Base-by-base conservation (phyloP, 2,888 invertebrate species). In the Ramazzottius varieornatus region DNA sequence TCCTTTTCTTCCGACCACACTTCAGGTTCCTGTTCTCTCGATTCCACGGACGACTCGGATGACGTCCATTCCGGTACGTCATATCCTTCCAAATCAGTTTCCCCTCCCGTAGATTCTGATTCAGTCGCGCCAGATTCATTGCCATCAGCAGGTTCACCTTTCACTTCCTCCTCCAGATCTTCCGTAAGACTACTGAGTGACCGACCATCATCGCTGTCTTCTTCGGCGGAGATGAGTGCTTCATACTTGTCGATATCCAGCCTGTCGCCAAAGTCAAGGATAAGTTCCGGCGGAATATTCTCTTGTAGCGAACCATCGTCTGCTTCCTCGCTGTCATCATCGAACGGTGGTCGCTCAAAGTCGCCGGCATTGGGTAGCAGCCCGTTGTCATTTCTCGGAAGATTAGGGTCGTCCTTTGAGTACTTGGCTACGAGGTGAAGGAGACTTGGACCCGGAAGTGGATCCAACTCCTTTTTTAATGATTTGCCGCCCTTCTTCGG, bases 391-490 rank as follows among this genome's bases (percentile, higher is more conserved):
- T 40, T 20, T 8, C 54, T 4, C 8, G 29, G 29, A 8, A 8
- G 20, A 16, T 4, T 29, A 24, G 29, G n/a, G 29, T 29, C 29
- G 29, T 54, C 54, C 29, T 54, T 24, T 29, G 54, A 54, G 24
- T 54, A 54, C 4, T 4, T 54, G 54, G 24, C 4, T 4, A 54
- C 54, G 24, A 24, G 54, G 29, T 29, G 54, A 8, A 54, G 29
- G 24, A 54, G 54, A 4, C 24, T 24, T 29, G 54, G 54, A 16
- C 54, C 54, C 20, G 54, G 54, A 29, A 54, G 54, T 13, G 54
- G 54, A 13, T 54, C 54, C 4, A 54, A 24, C 40, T 13, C 40
- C 20, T 67, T 67, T n/a, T n/a, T n/a, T n/a, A n/a, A n/a, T n/a
- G n/a, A n/a, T n/a, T n/a, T n/a, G n/a, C n/a, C n/a, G n/a, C n/a